A percentile compares a stretch with the other conserved stretches of the same genome.
phyloP scores from a whole-genome alignment of 2,888 invertebrate genomes.

The Ptycholaimellus sp. region DNA sequence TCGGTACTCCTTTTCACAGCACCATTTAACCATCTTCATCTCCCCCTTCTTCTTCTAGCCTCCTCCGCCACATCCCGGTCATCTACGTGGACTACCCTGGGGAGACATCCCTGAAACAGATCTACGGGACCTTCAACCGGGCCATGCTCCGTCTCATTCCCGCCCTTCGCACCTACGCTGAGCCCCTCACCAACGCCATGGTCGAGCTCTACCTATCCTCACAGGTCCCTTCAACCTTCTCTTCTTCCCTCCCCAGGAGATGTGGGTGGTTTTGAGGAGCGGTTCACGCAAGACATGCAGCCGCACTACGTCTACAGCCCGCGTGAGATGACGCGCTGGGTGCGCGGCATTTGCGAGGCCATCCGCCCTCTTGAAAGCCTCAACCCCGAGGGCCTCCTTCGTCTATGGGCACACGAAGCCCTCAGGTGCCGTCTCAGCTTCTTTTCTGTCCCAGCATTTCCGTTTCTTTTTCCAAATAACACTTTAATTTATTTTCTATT shows the following conservation, averaged over 20 bases:
- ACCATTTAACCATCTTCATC: neutral
- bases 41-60: slow-evolving; percentile 17
- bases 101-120: slow-evolving; percentile 75
- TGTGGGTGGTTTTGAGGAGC: slow-evolving; percentile 36
- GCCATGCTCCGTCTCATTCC: slow-evolving; percentile 90
- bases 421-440: too few relatives aligned
- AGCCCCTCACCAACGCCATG: slow-evolving; percentile 92
- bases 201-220: slow-evolving; percentile 88
- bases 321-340: slow-evolving; percentile 92
- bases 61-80: slow-evolving; percentile 71
- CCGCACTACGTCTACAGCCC: slow-evolving; percentile 99
- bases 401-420: slow-evolving; percentile 98
- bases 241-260: neutral
- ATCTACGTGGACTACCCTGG: slow-evolving; percentile 99
- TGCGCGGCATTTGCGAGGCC: slow-evolving; percentile 93
- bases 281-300: slow-evolving; percentile 98
- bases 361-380: slow-evolving; percentile 73
- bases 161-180: slow-evolving; percentile 66
- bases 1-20: slow-evolving; percentile 4
- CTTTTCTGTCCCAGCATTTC: slow-evolving; percentile 57
- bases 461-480: neutral
- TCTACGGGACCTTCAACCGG: slow-evolving; percentile 92
- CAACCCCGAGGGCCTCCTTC: slow-evolving; percentile 70
- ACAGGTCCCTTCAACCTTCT: slow-evolving; percentile 34
- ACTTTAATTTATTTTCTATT: neutral